Evolutionary conservation across 2,113 vertebrate species (phyloP).

Genomic region (Egretta garzetta): DNA sequence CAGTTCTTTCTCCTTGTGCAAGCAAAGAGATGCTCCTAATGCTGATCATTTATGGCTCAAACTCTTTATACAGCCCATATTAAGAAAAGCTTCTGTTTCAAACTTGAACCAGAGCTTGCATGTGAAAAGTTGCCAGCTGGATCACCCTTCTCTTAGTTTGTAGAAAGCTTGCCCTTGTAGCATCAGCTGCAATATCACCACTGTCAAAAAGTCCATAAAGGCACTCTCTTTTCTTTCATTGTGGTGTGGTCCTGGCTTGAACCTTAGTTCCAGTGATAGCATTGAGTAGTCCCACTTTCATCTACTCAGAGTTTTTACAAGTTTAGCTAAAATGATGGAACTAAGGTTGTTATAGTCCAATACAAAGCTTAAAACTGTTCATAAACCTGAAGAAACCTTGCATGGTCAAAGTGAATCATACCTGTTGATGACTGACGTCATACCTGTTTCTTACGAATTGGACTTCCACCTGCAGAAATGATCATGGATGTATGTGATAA

Average conservation of each 20-base stretch:
- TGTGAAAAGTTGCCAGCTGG: background rate
- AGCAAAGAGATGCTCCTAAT: background rate
- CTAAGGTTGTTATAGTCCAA: background rate
- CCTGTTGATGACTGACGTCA: background rate
- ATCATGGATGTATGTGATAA: background rate
- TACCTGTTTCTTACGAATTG: background rate
- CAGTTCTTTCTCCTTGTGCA: background rate
- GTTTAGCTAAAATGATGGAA: background rate
- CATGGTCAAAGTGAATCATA: background rate
- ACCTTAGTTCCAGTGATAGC: background rate
- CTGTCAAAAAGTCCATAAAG: background rate
- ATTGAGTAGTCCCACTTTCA: background rate
- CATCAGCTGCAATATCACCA: background rate
- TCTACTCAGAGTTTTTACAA: background rate
- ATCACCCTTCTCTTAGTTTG: background rate
- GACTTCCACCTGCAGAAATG: slow-evolving; percentile 20
- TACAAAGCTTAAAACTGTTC: background rate
- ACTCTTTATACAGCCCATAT: background rate
- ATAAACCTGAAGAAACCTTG: background rate
- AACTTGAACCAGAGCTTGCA: background rate
- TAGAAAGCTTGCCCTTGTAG: background rate
- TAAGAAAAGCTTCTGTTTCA: background rate
- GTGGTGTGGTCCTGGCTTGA: background rate
- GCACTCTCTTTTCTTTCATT: background rate
- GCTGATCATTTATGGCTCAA: background rate